These are phyloP conservation scores for Telmatherina bonti DNA, from an alignment of 2,797 vertebrate genomes.

Conservation along the genomic window DNA sequence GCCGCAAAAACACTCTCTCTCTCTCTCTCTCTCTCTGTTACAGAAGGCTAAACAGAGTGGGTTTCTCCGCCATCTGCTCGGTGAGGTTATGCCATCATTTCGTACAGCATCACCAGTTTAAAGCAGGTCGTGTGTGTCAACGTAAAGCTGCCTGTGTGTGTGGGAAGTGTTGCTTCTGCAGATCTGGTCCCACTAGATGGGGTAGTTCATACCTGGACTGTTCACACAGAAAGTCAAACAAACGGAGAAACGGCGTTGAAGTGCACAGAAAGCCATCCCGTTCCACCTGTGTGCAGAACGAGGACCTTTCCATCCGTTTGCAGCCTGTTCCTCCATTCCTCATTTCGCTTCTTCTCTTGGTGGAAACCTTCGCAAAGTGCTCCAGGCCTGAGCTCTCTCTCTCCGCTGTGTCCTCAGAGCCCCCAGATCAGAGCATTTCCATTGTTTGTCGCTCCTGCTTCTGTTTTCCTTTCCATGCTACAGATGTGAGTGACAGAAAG, in stretches of 20 bases:
- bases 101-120: not conserved
- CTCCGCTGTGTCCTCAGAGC: slow-evolving; percentile 26
- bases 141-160: not conserved
- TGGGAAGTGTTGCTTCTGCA: not conserved
- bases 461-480: slow-evolving; percentile 12
- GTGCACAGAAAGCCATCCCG: too few relatives aligned
- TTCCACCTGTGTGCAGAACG: not conserved
- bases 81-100: not conserved
- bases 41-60: slow-evolving; percentile 15
- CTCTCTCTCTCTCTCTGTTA: not conserved
- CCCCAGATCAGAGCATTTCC: slow-evolving; percentile 6
- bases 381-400: slow-evolving; percentile 10
- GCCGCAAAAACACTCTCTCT: slow-evolving; percentile 49
- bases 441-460: slow-evolving; percentile 9
- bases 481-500: slow-evolving; percentile 24
- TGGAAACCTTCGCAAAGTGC: slow-evolving; percentile 12
- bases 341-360: too few relatives aligned
- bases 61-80: slow-evolving; percentile 2
- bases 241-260: not conserved
- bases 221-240: too few relatives aligned
- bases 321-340: too few relatives aligned
- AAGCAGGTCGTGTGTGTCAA: slow-evolving; percentile 1
- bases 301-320: not conserved
- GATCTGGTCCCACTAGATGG: slow-evolving; percentile 76
- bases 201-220: slow-evolving; percentile 43